A percentile compares a stretch with the other conserved stretches of the same genome.
These are phyloP conservation scores for Catamblyrhynchus diadema DNA, from an alignment of 2,797 vertebrate species.

Conservation along the genomic window DNA sequence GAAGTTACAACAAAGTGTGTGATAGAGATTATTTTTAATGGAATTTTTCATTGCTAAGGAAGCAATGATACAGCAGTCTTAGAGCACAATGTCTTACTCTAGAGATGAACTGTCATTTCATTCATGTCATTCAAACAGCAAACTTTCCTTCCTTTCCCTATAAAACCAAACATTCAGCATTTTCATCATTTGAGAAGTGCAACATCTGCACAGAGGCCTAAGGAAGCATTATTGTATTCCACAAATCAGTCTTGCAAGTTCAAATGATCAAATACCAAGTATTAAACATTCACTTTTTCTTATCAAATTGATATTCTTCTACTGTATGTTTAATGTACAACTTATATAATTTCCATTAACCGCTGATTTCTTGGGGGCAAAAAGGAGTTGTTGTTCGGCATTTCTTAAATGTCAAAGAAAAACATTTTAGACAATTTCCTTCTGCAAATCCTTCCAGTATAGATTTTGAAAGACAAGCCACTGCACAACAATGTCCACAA, in stretches of 20 bases:
- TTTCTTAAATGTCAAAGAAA: not conserved
- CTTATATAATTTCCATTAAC: slow-evolving; percentile 30
- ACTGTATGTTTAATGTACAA: slow-evolving; percentile 6
- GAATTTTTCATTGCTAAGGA: slow-evolving; percentile 60
- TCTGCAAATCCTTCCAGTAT: not conserved
- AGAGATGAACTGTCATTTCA: slow-evolving; percentile 66
- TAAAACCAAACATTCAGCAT: slow-evolving; percentile 36
- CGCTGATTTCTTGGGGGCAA: not conserved
- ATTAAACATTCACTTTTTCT: slow-evolving; percentile 60
- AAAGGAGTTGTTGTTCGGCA: not conserved
- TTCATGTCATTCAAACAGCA: slow-evolving; percentile 55
- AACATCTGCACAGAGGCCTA: slow-evolving; percentile 44
- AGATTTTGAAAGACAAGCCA: not conserved
- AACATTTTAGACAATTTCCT: not conserved
- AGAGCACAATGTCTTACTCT: slow-evolving; percentile 29
- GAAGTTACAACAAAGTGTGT: not conserved
- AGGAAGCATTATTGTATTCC: slow-evolving; percentile 63
- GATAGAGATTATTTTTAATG: slow-evolving; percentile 56
- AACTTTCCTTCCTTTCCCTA: slow-evolving; percentile 20
- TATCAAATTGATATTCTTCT: slow-evolving; percentile 55
- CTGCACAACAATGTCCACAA: too few species aligned
- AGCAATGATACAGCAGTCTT: slow-evolving; percentile 58
- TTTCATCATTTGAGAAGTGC: slow-evolving; percentile 51
- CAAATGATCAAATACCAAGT: slow-evolving; percentile 61
- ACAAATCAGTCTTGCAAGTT: slow-evolving; percentile 59